phyloP scores from a whole-genome alignment of 2,888 invertebrate genomes.

The Aphrophora alni region DNA sequence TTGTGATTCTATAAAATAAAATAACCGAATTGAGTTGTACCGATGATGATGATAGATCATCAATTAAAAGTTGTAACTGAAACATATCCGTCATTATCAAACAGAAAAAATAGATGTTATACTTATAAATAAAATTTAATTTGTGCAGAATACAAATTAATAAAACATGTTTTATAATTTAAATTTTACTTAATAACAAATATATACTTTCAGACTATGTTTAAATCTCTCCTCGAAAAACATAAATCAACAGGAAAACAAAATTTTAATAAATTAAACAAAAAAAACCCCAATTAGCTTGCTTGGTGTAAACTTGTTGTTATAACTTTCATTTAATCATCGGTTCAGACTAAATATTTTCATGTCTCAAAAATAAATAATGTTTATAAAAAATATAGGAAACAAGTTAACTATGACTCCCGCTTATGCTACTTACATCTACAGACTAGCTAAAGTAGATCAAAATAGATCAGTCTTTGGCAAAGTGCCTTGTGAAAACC shows the following conservation, averaged over 20 bases:
- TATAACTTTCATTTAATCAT: not conserved
- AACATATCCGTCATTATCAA: too few relatives aligned
- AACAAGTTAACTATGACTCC: not conserved
- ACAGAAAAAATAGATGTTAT: too few relatives aligned
- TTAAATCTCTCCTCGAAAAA: not conserved
- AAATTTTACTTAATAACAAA: not conserved
- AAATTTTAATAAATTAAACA: not conserved
- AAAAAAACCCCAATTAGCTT: not conserved
- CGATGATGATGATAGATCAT: too few relatives aligned
- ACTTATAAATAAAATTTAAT: not conserved
- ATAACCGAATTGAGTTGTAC: too few relatives aligned
- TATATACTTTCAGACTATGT: not conserved
- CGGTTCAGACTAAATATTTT: not conserved
- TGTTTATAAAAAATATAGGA: not conserved
- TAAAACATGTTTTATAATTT: not conserved
- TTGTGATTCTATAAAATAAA: too few relatives aligned
- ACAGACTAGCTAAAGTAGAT: not conserved
- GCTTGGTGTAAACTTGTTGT: too few relatives aligned
- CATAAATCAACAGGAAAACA: not conserved
- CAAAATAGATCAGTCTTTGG: not conserved
- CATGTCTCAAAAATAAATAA: not conserved
- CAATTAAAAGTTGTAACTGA: too few relatives aligned
- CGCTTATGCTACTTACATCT: not conserved
- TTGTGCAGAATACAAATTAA: not conserved
- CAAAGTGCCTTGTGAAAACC: not conserved